Base-by-base conservation (phyloP, 2,888 invertebrate species). In the Rutpela maculata region DNA sequence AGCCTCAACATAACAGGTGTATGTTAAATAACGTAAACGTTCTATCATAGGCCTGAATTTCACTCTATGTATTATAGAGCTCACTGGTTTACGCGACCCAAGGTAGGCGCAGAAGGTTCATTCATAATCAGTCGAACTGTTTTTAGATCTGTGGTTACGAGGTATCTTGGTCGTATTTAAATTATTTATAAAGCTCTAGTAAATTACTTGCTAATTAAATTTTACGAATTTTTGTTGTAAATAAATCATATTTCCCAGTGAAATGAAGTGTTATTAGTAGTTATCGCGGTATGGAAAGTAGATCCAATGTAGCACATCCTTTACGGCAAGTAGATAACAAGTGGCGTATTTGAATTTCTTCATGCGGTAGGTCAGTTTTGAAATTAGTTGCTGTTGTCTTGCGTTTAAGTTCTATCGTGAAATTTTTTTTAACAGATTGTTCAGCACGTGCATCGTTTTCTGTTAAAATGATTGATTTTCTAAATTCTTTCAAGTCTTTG, bases 401-500 rank as follows among this genome's bases (percentile, higher is more conserved):
- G 12, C 12, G 38, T 38, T 1, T 9, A 12, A 10, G 12, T 43
- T n/a, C n/a, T n/a, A 15, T 3, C 0, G 7, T 43, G 17, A 19
- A 59, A 11, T 12, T 15, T 15, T 18, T 59, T 59, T 59, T 15
- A 5, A 1, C 15, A 12, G 17, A 10, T 17, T 7, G 57, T 57
- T 19, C 12, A 22, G n/a, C 62, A 22, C 22, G 26, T 62, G 62
- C 6, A 31, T 9, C 9, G 18, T 35, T 18, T 17, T 35, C 31
- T 5, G 57, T 19, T 68, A 82, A 82, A 81, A 93, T 94, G 93
- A 92, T 93, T 83, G 93, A 94, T 85, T 92, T 95, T 84, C 92
- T 95, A 83, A 92, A 93, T 86, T 93, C 93, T 59, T 92, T 95
- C 80, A 92, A 93, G 86, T 92, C 93, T 55, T 91, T 95, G 79